Evolutionary conservation across 2,888 invertebrate species (phyloP).

Genomic region (Sinopyrophorus schimmeli): DNA sequence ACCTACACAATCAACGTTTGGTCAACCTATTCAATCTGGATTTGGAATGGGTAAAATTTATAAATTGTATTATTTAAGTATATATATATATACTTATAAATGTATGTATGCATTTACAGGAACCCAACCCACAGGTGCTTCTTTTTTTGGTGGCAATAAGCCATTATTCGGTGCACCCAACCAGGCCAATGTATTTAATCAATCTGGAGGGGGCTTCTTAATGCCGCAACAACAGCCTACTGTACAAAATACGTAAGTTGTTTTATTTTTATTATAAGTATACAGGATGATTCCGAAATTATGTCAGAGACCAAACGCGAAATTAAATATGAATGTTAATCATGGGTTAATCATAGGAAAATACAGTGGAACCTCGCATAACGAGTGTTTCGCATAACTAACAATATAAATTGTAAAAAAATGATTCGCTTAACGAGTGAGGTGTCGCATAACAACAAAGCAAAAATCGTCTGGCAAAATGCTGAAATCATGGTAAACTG

Average conservation of each 20-base stretch:
- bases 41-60: slow-evolving; percentile 36
- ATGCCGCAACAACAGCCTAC: slow-evolving; percentile 21
- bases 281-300: no score
- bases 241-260: slow-evolving; percentile 14
- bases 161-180: slow-evolving; percentile 55
- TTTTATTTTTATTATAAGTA: no score
- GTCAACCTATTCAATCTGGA: slow-evolving; percentile 38
- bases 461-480: no score
- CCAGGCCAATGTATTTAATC: slow-evolving; percentile 12
- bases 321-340: no score
- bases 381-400: no score
- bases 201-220: slow-evolving; percentile 17
- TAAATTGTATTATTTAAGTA: neutral
- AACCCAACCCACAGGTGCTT: slow-evolving; percentile 15
- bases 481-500: no score
- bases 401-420: no score
- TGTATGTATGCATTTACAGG: slow-evolving; percentile 6
- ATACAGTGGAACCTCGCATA: no score
- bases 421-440: no score
- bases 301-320: no score
- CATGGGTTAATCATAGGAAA: no score
- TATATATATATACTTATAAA: neutral
- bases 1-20: slow-evolving; percentile 39
- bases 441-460: no score
- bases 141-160: slow-evolving; percentile 42